Evolutionary conservation across 2,888 invertebrate genomes (phyloP), one percentile per base, ranked within the genome.

Genomic region (Eustalomyia histrio): DNA sequence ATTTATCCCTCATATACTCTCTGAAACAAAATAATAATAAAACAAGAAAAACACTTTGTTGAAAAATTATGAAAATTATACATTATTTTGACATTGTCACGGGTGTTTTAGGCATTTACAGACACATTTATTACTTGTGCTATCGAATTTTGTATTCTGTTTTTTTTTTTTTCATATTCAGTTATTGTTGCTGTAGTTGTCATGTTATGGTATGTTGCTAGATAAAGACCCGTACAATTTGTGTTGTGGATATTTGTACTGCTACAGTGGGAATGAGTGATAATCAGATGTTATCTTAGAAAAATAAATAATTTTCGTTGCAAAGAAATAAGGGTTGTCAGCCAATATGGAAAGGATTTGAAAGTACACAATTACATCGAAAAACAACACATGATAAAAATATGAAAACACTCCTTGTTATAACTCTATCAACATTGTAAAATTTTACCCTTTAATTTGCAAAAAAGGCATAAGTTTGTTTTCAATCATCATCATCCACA

Each of bases 11-110:
- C 29, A 29, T 29, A 29, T 6, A 29, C 29, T 6, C 29, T 29
- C 7, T 12, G 14, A 18, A 33, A 7, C n/a, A 14, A n/a, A n/a
- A n/a, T n/a, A n/a, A n/a, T n/a, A n/a, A 14, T 4, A 33, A 14
- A 35, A 17, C 2, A 10, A 24, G 21, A 50, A 21, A 60, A 60
- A 8, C 35, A 9, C 18, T 35, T 9, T 39, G 16, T 69, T 76
- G 24, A 71, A 57, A 79, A 78, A 69, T 81, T 81, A 81, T 81
- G 78, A 81, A 81, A 81, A 81, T 81, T 81, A 81, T 81, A 81
- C 74, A 81, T 81, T 81, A 79, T 81, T 81, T 81, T 81, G 81
- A 81, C 81, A 81, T 78, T 81, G 81, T 81, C 81, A 81, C 81
- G 81, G 81, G 57, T 81, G 81, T 81, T 81, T 78, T 75, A 71